phyloP scores from a whole-genome alignment of 2,888 invertebrate genomes.

The Tetrapedia diversipes region DNA sequence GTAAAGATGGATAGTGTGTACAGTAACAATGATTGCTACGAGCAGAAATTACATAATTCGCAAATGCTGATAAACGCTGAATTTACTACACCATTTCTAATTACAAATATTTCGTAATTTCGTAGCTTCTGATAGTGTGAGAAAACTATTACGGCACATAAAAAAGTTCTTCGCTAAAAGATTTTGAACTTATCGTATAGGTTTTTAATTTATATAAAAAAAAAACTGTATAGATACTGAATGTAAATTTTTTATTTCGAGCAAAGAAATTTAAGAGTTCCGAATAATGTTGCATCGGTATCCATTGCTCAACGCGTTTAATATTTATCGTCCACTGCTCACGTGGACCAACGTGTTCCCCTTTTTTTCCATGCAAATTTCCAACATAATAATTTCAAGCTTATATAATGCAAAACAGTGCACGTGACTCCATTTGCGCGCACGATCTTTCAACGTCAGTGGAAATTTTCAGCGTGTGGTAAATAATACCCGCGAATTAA shows the following conservation, averaged over 20 bases:
- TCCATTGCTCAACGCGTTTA: neutral
- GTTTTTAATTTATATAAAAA: too few species aligned
- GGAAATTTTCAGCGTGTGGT: conserved; percentile 26
- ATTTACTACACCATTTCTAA: neutral
- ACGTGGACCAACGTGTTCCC: conserved; percentile 2
- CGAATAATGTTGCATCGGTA: neutral
- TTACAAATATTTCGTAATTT: neutral
- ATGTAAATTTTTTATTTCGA: neutral
- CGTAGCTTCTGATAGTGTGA: neutral
- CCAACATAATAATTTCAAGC: conserved; percentile 37
- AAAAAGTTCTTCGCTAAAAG: neutral
- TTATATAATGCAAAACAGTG: conserved; percentile 27
- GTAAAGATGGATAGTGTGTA: too few species aligned
- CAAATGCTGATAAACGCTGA: neutral
- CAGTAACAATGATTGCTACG: neutral
- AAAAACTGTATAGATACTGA: too few species aligned
- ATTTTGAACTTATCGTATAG: too few species aligned
- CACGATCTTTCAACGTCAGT: conserved; percentile 16
- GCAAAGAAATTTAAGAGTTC: neutral
- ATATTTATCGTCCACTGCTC: neutral
- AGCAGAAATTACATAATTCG: neutral
- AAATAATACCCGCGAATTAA: conserved; percentile 28
- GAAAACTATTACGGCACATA: neutral
- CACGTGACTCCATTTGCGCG: conserved; percentile 44
- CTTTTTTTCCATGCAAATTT: conserved; percentile 14